Evolutionary conservation across 2,113 vertebrate species (phyloP).

Genomic region (Coptodon rendalli): DNA sequence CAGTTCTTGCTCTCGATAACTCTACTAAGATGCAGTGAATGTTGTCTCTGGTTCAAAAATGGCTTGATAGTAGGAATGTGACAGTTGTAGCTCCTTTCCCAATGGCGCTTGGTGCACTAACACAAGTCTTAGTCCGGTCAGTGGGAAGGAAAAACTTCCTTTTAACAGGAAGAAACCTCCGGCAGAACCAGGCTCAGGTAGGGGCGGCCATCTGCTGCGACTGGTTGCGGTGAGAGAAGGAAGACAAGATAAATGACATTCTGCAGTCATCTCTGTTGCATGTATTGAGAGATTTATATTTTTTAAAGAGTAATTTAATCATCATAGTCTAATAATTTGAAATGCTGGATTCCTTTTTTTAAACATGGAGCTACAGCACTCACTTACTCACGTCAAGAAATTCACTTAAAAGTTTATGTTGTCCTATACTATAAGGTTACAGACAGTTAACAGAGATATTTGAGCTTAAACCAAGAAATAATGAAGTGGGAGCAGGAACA

Average conservation of each 20-base stretch:
- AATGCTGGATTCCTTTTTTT: not conserved
- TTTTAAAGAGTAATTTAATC: not conserved
- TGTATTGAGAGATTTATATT: not conserved
- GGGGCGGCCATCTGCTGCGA: not conserved
- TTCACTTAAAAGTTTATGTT: not conserved
- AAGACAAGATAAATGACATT: not conserved
- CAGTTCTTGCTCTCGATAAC: not conserved
- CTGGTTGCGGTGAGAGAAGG: not conserved
- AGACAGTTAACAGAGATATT: not conserved
- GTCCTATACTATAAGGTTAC: not conserved
- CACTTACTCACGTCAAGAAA: not conserved
- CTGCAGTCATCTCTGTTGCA: not conserved
- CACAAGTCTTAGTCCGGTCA: not conserved
- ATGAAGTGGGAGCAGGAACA: not conserved
- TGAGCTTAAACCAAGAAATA: not conserved
- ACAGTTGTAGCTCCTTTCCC: not conserved
- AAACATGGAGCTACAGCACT: not conserved
- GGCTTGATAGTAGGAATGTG: not conserved
- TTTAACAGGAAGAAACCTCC: not conserved
- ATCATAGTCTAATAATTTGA: not conserved
- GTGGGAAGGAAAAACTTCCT: not conserved
- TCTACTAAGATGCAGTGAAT: not conserved
- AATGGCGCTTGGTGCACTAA: not conserved
- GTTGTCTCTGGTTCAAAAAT: not conserved
- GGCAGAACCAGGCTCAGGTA: accelerated